Base-by-base conservation (phyloP, 2,113 vertebrate species). In the Dolichallabes microphthalmus region DNA sequence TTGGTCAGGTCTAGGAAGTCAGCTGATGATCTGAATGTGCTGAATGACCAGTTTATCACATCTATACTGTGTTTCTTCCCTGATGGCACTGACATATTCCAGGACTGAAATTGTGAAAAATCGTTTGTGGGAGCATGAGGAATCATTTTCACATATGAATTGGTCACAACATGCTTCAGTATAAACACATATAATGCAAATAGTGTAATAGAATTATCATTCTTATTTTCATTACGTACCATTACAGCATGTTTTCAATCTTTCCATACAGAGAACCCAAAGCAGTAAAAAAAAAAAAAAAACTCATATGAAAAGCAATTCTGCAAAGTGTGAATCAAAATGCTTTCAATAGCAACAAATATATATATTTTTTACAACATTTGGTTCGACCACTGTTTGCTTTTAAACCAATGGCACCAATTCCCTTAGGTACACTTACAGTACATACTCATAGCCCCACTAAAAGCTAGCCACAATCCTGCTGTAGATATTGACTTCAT, bases 271-370 rank as follows among this genome's bases (percentile, higher is more conserved):
- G 25, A 30, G 27, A 77, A 19, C 27, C 9, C 53, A 20, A 22
- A 78, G 53, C 53, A 78, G 17, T 30, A 27, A 77, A n/a, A n/a
- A n/a, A n/a, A n/a, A n/a, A n/a, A n/a, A n/a, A n/a, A 55, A 77
- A 57, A 55, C 30, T 77, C 52, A 12, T 57, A 55, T 19, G 3
- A 77, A 55, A 57, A 32, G 7, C 32, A 78, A 77, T 20, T 30
- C n/a, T 19, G 14, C 3, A 7, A 35, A 27, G 20, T 2, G 2
- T 1, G 30, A 77, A n/a, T n/a, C n/a, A n/a, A n/a, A n/a, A 57
- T 32, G 27, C 75, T 77, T 57, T 77, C 11, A 32, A 32, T 32
- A 20, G 3, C 53, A 57, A 11, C 53, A 12, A 32, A 58, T 77
- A 32, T n/a, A 32, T 57, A 57, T 77, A 35, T 8, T 45, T 45